Evolutionary conservation across 2,113 vertebrate species (phyloP).

Genomic region (Phalacrocorax pelagicus): DNA sequence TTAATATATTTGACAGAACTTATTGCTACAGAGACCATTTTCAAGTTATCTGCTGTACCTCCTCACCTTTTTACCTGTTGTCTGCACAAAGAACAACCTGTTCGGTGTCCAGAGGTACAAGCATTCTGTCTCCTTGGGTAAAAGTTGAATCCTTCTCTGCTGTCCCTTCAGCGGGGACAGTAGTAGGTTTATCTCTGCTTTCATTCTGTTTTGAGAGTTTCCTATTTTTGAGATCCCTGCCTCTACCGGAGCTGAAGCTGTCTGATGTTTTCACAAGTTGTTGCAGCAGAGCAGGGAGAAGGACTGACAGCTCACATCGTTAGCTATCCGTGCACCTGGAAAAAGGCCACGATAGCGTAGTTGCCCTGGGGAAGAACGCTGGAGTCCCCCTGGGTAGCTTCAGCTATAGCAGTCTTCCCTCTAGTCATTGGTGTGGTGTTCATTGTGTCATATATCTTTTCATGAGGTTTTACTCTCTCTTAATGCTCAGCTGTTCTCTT

Average conservation of each 20-base stretch:
- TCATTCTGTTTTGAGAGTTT: background rate
- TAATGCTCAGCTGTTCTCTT: background rate
- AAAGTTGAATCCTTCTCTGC: background rate
- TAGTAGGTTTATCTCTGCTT: background rate
- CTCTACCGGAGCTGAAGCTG: background rate
- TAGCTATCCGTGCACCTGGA: background rate
- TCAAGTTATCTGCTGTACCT: background rate
- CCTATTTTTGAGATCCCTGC: background rate
- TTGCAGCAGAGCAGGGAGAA: background rate
- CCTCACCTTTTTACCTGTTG: background rate
- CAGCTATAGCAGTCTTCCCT: background rate
- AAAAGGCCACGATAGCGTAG: background rate
- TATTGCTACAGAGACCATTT: background rate
- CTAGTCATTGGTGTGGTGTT: background rate
- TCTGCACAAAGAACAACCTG: background rate
- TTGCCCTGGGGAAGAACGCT: fast-evolving
- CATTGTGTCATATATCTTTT: background rate
- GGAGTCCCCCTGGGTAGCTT: background rate
- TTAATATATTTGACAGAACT: background rate
- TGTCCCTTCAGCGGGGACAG: background rate
- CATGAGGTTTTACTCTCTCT: background rate
- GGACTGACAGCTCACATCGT: fast-evolving
- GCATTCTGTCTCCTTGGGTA: background rate
- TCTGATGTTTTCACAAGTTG: background rate
- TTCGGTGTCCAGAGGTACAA: background rate